phyloP scores from a whole-genome alignment of 1,140 invertebrate species.

The Bombus pascuorum region DNA sequence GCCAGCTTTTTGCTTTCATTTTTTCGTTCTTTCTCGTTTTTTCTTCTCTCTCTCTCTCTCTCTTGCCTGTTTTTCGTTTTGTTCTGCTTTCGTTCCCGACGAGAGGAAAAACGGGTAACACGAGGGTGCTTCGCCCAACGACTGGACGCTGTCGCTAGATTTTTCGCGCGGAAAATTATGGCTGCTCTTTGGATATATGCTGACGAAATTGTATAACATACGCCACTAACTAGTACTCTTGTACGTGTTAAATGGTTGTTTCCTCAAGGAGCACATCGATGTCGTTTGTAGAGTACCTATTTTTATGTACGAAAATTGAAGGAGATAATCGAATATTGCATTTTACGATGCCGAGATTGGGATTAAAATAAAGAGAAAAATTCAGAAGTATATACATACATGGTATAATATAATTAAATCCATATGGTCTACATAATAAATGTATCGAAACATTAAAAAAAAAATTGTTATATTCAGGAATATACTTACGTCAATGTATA shows the following conservation, averaged over 20 bases:
- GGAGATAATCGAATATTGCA: neutral
- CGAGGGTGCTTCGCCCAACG: conserved; percentile 29
- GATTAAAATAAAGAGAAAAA: neutral
- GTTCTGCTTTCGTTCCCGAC: neutral
- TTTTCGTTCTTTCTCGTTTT: neutral
- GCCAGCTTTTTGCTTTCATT: neutral
- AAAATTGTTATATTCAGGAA: too few species aligned
- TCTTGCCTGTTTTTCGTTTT: neutral
- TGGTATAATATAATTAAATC: too few species aligned
- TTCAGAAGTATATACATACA: too few species aligned
- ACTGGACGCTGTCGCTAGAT: conserved; percentile 36
- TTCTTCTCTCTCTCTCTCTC: neutral
- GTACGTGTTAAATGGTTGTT: neutral
- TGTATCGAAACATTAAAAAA: too few species aligned
- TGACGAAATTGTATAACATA: conserved; percentile 8
- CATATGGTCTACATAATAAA: too few species aligned
- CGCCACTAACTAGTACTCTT: neutral
- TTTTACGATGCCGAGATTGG: neutral
- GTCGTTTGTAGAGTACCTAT: neutral
- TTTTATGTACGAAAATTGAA: neutral
- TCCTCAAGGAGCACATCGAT: neutral
- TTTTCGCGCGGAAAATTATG: conserved; percentile 50
- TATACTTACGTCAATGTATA: too few species aligned
- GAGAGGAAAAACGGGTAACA: conserved; percentile 12
- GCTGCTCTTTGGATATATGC: neutral